phyloP scores from a whole-genome alignment of 2,888 invertebrate species.

The Apamea anceps region DNA sequence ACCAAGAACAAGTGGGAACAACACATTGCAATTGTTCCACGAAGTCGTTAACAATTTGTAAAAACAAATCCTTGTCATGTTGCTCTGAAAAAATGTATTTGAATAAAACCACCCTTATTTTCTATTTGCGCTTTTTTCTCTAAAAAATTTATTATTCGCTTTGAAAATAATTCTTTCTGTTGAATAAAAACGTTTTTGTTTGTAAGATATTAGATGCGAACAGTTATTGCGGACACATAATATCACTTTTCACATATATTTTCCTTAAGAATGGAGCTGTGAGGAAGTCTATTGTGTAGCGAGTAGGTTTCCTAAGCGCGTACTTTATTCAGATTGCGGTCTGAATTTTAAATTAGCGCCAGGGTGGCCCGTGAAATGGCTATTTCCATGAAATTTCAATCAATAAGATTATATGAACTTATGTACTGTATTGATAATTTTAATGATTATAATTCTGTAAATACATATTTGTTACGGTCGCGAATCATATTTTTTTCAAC shows the following conservation, averaged over 20 bases:
- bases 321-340: constrained; percentile 55
- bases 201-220: constrained; percentile 10
- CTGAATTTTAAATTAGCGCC: constrained; percentile 51
- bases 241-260: constrained; percentile 50
- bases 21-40: neutral
- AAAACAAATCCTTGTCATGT: neutral
- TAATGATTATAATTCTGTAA: too few relatives aligned
- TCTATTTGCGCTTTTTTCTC: neutral
- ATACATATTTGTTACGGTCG: too few relatives aligned
- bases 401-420: neutral
- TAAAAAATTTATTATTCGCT: neutral
- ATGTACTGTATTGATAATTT: too few relatives aligned
- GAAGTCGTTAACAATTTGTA: neutral
- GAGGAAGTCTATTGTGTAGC: constrained; percentile 57
- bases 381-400: too few relatives aligned
- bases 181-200: constrained; percentile 17
- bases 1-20: neutral
- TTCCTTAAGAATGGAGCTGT: constrained; percentile 49
- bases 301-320: constrained; percentile 43
- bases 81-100: neutral
- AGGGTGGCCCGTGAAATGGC: neutral
- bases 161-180: neutral
- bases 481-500: too few relatives aligned
- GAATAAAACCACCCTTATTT: neutral
- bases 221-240: constrained; percentile 36